A percentile compares a stretch with the other conserved stretches of the same genome.
These are phyloP conservation scores for Melolontha melolontha DNA, from an alignment of 2,888 invertebrate genomes.

Conservation along the genomic window DNA sequence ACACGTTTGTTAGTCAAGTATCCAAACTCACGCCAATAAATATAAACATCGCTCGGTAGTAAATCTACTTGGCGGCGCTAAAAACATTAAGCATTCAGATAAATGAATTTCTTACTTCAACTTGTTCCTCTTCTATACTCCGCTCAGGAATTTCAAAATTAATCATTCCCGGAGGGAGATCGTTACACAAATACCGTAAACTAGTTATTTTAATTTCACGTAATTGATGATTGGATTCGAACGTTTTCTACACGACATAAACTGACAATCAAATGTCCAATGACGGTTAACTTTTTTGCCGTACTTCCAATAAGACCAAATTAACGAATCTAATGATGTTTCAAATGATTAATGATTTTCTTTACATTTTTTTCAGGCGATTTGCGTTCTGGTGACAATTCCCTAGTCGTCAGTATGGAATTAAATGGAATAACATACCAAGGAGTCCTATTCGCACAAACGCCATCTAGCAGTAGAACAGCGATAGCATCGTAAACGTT, in stretches of 20 bases:
- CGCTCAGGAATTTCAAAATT: constrained; percentile 31
- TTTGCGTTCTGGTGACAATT: constrained; percentile 85
- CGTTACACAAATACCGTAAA: too few species aligned
- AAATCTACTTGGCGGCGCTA: constrained; percentile 34
- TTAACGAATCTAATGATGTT: constrained; percentile 32
- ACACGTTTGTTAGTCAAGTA: not conserved
- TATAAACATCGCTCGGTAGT: constrained; percentile 30
- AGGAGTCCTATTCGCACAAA: constrained; percentile 87
- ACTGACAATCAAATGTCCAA: too few species aligned
- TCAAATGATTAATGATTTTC: constrained; percentile 43
- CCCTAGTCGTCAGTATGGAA: constrained; percentile 95
- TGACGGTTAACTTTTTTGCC: too few species aligned
- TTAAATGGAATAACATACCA: constrained; percentile 96
- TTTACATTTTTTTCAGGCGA: constrained; percentile 73
- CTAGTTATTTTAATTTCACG: constrained; percentile 33
- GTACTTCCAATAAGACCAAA: constrained; percentile 11
- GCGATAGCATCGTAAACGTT: constrained; percentile 57
- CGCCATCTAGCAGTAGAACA: constrained; percentile 55
- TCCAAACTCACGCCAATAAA: constrained; percentile 18
- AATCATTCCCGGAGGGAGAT: constrained; percentile 21
- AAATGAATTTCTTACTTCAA: constrained; percentile 33
- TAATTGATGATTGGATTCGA: constrained; percentile 24
- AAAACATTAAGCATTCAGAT: constrained; percentile 38
- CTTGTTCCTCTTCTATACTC: constrained; percentile 4
- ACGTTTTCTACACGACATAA: too few species aligned